phyloP scores from a whole-genome alignment of 2,888 invertebrate genomes.

The Ormyrus labotus region DNA sequence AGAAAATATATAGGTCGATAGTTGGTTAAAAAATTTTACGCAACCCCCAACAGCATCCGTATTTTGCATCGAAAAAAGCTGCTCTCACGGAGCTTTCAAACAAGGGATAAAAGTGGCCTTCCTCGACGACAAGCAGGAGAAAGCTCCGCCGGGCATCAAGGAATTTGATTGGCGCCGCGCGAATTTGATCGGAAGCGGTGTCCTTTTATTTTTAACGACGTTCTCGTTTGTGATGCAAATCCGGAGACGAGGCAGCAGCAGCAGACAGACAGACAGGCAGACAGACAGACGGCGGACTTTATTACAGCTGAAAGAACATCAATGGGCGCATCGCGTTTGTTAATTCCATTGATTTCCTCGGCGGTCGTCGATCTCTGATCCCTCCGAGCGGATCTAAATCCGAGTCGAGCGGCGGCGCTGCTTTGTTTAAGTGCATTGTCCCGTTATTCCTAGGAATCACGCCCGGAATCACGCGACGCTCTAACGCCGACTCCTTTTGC shows the following conservation, averaged over 20 bases:
- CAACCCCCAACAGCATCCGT: too few relatives aligned
- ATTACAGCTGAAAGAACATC: constrained; percentile 36
- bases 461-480: too few relatives aligned
- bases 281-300: not conserved
- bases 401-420: constrained; percentile 9
- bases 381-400: constrained; percentile 17
- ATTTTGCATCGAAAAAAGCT: too few relatives aligned
- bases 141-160: too few relatives aligned
- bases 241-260: not conserved
- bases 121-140: too few relatives aligned
- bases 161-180: too few relatives aligned
- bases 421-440: constrained; percentile 33
- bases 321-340: constrained; percentile 50
- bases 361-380: not conserved
- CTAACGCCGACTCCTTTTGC: too few relatives aligned
- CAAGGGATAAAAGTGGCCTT: too few relatives aligned
- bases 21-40: too few relatives aligned
- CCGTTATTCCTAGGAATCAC: constrained; percentile 5
- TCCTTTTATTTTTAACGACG: constrained; percentile 9
- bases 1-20: too few relatives aligned
- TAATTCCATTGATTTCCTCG: constrained; percentile 49
- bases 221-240: constrained; percentile 29
- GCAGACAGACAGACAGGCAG: not conserved
- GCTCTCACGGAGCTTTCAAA: too few relatives aligned
- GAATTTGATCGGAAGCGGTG: too few relatives aligned